These are phyloP conservation scores for Mythimna pallens DNA, from an alignment of 2,888 invertebrate genomes.

Conservation along the genomic window DNA sequence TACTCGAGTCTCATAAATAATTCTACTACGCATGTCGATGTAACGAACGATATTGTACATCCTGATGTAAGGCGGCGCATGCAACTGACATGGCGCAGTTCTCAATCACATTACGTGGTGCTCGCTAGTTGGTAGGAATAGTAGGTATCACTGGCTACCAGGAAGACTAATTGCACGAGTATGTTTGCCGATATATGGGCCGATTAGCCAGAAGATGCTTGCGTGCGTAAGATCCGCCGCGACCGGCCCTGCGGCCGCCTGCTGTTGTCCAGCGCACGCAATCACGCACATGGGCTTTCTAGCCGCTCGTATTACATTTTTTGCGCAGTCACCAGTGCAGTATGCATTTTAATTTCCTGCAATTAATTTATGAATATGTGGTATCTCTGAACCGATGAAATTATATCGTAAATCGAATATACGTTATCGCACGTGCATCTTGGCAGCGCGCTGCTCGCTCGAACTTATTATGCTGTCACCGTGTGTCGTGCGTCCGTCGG, in stretches of 20 bases:
- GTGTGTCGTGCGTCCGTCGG: conserved; percentile 77
- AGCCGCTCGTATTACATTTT: conserved; percentile 57
- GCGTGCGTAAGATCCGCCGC: conserved; percentile 82
- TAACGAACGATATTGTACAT: conserved; percentile 47
- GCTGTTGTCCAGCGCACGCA: conserved; percentile 75
- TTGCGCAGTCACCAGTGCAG: conserved; percentile 48
- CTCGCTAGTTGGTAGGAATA: conserved; percentile 64
- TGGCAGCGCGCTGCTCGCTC: conserved; percentile 67
- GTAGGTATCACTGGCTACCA: conserved; percentile 77
- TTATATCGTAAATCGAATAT: conserved; percentile 73
- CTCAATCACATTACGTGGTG: conserved; percentile 36
- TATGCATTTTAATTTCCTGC: conserved; percentile 53
- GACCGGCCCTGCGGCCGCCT: conserved; percentile 71
- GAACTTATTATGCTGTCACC: conserved; percentile 81
- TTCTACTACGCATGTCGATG: conserved; percentile 41
- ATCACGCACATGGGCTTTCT: conserved; percentile 77
- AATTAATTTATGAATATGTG: conserved; percentile 27
- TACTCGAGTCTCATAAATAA: conserved; percentile 42
- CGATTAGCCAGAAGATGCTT: conserved; percentile 86
- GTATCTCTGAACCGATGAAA: conserved; percentile 63
- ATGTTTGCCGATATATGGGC: conserved; percentile 80
- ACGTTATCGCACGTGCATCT: conserved; percentile 86
- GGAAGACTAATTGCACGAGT: conserved; percentile 84
- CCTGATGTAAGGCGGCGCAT: conserved; percentile 40
- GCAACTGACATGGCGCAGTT: conserved; percentile 26